Percentiles rank a stretch among this genome's conserved stretches.
Evolutionary conservation across 1,140 invertebrate species (phyloP).

Genomic region (Zaprionus ornatus): DNA sequence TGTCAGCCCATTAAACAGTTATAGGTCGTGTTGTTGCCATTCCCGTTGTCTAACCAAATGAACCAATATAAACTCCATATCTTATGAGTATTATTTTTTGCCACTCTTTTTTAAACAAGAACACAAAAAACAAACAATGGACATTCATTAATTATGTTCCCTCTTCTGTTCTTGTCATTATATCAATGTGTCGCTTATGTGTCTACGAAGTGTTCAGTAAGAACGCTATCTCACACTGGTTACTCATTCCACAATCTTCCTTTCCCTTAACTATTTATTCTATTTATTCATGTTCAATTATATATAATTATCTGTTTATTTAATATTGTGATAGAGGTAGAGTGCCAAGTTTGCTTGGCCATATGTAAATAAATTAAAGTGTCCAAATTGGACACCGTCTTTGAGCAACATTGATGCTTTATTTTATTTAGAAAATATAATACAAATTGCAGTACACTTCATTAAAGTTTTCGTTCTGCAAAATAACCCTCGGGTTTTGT

Average conservation of each 20-base stretch:
- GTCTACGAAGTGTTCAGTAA: slow-evolving; percentile 38
- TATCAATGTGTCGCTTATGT: slow-evolving; percentile 43
- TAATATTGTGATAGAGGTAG: slow-evolving; percentile 1
- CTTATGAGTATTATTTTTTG: slow-evolving; percentile 51
- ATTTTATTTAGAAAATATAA: background rate
- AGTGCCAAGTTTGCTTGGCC: slow-evolving; percentile 2
- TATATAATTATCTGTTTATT: slow-evolving; percentile 67
- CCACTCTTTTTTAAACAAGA: background rate
- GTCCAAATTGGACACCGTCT: too few relatives aligned
- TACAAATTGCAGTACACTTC: background rate
- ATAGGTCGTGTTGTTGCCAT: slow-evolving; percentile 62
- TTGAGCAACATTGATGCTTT: too few relatives aligned
- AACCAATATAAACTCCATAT: slow-evolving; percentile 69
- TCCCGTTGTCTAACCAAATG: slow-evolving; percentile 60
- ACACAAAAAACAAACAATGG: slow-evolving; percentile 28
- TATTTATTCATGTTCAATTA: slow-evolving; percentile 72
- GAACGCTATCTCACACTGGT: slow-evolving; percentile 2
- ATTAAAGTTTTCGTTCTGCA: background rate
- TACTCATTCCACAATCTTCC: background rate
- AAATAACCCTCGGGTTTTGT: background rate
- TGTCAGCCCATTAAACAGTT: slow-evolving; percentile 46
- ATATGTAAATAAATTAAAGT: too few relatives aligned
- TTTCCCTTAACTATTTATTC: slow-evolving; percentile 7
- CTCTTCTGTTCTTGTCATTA: slow-evolving; percentile 13
- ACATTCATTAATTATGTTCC: slow-evolving; percentile 52